phyloP scores from a whole-genome alignment of 2,113 vertebrate genomes.

The Apeltes quadracus region DNA sequence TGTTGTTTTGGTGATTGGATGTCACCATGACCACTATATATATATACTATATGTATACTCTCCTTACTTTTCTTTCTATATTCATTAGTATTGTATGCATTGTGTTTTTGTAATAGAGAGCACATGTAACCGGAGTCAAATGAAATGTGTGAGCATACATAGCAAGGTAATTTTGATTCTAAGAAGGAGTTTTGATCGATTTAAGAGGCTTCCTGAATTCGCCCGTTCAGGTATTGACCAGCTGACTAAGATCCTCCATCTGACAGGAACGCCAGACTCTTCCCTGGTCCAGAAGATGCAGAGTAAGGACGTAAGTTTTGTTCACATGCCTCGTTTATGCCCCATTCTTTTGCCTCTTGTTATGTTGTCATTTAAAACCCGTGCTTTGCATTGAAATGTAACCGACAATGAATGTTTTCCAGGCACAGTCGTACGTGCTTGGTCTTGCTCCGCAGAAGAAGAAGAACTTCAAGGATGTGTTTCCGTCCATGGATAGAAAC shows the following conservation, averaged over 20 bases:
- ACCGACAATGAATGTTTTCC: slow-evolving; percentile 19
- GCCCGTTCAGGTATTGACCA: slow-evolving; percentile 81
- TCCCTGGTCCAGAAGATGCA: slow-evolving; percentile 83
- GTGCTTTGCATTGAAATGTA: neutral
- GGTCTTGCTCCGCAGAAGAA: slow-evolving; percentile 80
- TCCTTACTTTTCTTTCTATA: too few species aligned
- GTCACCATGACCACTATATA: too few species aligned
- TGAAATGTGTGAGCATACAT: too few species aligned
- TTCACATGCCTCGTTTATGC: neutral
- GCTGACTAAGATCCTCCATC: slow-evolving; percentile 80
- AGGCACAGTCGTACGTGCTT: slow-evolving; percentile 81
- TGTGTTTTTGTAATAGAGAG: too few species aligned
- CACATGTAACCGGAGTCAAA: too few species aligned
- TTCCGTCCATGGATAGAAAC: slow-evolving; percentile 71
- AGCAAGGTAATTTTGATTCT: too few species aligned
- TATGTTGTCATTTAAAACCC: neutral
- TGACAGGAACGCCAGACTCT: slow-evolving; percentile 80
- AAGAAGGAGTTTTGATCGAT: too few species aligned
- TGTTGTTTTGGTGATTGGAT: too few species aligned
- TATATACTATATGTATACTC: too few species aligned
- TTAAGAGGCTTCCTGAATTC: slow-evolving; percentile 58
- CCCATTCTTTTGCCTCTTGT: neutral
- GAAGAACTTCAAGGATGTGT: slow-evolving; percentile 80
- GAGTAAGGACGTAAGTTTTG: slow-evolving; percentile 80
- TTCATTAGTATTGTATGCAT: too few species aligned